Evolutionary conservation across 2,797 vertebrate genomes (phyloP).

Genomic region (Odontamblyopus rebecca): DNA sequence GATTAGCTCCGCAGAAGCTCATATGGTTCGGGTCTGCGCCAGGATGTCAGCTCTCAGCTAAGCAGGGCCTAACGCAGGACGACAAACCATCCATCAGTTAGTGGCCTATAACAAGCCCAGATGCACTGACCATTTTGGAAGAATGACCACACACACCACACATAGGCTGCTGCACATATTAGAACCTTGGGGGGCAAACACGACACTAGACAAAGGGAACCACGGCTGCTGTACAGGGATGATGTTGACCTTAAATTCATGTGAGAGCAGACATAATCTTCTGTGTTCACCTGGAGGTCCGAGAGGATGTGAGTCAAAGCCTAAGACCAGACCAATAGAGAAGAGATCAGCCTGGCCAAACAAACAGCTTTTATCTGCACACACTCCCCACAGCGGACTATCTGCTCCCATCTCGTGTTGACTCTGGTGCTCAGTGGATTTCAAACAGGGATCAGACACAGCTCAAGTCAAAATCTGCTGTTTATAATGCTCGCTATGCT

Average conservation of each 20-base stretch:
- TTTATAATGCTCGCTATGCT: slow-evolving; percentile 63
- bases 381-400: slow-evolving; percentile 59
- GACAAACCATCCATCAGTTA: too few species aligned
- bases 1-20: too few species aligned
- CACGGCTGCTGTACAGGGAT: slow-evolving; percentile 12
- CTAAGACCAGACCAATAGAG: slow-evolving; percentile 57
- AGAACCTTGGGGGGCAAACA: neutral
- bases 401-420: slow-evolving; percentile 65
- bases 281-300: slow-evolving; percentile 45
- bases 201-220: neutral
- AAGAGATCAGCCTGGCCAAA: slow-evolving; percentile 61
- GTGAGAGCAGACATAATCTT: slow-evolving; percentile 61
- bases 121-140: neutral
- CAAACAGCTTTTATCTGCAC: slow-evolving; percentile 68
- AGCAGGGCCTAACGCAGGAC: too few species aligned
- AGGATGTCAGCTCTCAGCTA: too few species aligned
- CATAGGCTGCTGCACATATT: neutral
- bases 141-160: neutral
- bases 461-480: slow-evolving; percentile 67
- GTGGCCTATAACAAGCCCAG: too few species aligned
- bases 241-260: slow-evolving; percentile 63
- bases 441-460: slow-evolving; percentile 69
- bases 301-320: slow-evolving; percentile 53
- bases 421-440: slow-evolving; percentile 66
- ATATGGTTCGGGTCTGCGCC: too few species aligned